Evolutionary conservation across 2,888 invertebrate genomes (phyloP), one percentile per base, ranked within the genome.

Genomic region (Drosophila peninsularis): DNA sequence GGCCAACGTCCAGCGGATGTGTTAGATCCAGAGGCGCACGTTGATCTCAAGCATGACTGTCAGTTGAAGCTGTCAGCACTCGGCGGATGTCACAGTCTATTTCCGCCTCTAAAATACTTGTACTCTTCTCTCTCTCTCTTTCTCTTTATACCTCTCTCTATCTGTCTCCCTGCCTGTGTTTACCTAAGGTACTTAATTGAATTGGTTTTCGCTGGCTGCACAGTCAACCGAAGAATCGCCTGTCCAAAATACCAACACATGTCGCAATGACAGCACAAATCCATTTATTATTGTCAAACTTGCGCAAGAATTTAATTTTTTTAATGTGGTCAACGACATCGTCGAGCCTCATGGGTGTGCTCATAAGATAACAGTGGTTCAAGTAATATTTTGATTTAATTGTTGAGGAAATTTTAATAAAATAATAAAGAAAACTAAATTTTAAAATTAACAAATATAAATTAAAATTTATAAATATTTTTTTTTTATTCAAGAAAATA

Each of bases 51-150:
- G 58, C 42, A 45, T 69, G 67, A 69, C 70, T 54, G 44, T 45
- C 62, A 47, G 50, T 55, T 55, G 57, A 54, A 57, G 73, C 63
- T 72, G 78, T 72, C 78, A 64, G 75, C 75, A 58, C 62, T 79
- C 85, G 66, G 75, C 89, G 89, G 81, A 84, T 84, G 83, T 84
- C 83, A 84, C 87, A 88, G 84, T 86, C 89, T 80, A 83, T 88
- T 88, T 84, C 88, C 83, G 75, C 78, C 55, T 45, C 32, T 63
- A 63, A 65, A 45, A 17, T 56, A 56, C 55, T 39, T 30, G 57
- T 52, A 34, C 52, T 52, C 54, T 9, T 52, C 10, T 36, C 21
- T 34, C 21, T 53, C 17, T 30, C 14, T 27, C 11, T 55, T 5
- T 36, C 5, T 50, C 9, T 30, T 9, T 42, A 5, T 24, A n/a